Evolutionary conservation across 2,888 invertebrate species (phyloP), one percentile per base, ranked within the genome.

Genomic region (Halocaridina rubra): DNA sequence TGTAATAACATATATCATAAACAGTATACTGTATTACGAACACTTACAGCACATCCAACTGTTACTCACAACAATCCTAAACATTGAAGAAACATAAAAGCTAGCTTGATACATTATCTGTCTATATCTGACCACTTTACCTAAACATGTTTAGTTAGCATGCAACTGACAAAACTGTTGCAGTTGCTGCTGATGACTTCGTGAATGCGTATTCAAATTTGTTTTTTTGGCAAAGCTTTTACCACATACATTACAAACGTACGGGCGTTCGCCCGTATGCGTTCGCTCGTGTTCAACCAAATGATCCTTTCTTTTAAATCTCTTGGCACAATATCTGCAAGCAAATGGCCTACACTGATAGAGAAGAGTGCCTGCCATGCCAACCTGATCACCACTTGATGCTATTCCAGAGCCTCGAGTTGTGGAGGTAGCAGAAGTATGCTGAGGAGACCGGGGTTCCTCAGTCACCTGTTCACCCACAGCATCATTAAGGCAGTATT

Each of bases 211-310:
- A 61, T 86, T 86, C 13, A 86, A 69, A 33, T 86, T 86, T 33
- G 86, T 82, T 39, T 86, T 86, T 67, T 86, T 86, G 3, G 86
- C 86, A 76, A 86, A 86, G 33, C 86, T 81, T 64, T 80, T 81
- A 29, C 79, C 78, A 69, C 86, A 86, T 24, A 82, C 59, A 57
- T 64, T 46, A 39, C 86, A 86, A 30, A 86, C 80, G 53, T 86
- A 86, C 8, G 86, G 86, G 32, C 79, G 76, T 32, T 86, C 86
- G 19, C 86, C 86, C 8, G 86, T 86, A 57, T 86, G 86, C 13
- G 86, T 86, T 7, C 86, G 78, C 53, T 79, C 86, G 33, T 86
- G 86, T 32, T 86, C 86, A 13, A 86, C 86, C 32, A 86, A 74
- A 22, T 86, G 86, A 69, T 86, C 86, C 74, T 80, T 81, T 74